Evolutionary conservation across 1,140 invertebrate species (phyloP).

Genomic region (Drosophila arawakana): DNA sequence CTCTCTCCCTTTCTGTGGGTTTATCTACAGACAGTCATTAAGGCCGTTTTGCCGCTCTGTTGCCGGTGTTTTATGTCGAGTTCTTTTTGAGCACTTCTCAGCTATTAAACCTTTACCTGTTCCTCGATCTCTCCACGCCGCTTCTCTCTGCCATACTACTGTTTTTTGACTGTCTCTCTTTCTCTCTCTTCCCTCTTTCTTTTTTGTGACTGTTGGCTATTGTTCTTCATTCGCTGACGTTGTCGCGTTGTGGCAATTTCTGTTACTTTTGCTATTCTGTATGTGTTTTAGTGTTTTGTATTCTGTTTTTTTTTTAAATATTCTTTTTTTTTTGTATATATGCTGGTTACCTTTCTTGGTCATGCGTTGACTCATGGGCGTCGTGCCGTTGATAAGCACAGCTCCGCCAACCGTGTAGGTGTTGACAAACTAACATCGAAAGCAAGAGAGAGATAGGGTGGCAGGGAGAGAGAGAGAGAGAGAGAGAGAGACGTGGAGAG

Average conservation of each 20-base stretch:
- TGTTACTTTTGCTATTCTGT: conserved; percentile 54
- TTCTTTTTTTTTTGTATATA: conserved; percentile 57
- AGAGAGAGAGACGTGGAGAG: neutral
- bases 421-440: conserved; percentile 28
- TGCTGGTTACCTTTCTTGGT: conserved; percentile 73
- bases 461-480: neutral
- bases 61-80: conserved; percentile 63
- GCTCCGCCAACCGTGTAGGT: conserved; percentile 48
- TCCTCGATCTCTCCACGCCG: conserved; percentile 2
- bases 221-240: conserved; percentile 60
- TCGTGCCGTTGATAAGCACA: conserved; percentile 65
- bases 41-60: conserved; percentile 54
- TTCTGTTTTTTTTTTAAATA: neutral
- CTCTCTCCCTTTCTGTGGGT: conserved; percentile 16
- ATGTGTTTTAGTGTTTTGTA: conserved; percentile 11
- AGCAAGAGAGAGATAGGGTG: neutral
- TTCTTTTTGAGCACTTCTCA: conserved; percentile 45
- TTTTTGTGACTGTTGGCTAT: conserved; percentile 48
- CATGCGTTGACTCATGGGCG: conserved; percentile 74
- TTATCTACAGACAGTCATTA: conserved; percentile 60
- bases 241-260: conserved; percentile 46
- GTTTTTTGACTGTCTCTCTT: neutral
- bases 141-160: conserved; percentile 22
- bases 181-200: conserved; percentile 46
- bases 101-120: conserved; percentile 50